phyloP scores from a whole-genome alignment of 2,113 vertebrate species.

The Felis chaus region DNA sequence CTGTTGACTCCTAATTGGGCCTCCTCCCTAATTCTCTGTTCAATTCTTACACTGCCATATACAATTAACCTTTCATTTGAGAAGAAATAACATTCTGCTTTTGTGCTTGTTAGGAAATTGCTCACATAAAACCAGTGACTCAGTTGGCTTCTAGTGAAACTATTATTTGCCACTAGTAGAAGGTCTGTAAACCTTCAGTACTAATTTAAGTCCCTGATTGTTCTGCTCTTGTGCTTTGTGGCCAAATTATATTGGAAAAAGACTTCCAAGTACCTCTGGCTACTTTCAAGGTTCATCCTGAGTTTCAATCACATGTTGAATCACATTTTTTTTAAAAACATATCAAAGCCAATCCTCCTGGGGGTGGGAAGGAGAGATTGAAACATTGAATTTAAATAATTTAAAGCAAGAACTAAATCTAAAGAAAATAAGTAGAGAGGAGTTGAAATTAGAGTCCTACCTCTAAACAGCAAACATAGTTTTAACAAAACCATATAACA shows the following conservation, averaged over 20 bases:
- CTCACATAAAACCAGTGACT: conserved; percentile 41
- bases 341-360: conserved; percentile 27
- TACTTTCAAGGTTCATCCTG: conserved; percentile 33
- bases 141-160: neutral
- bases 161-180: neutral
- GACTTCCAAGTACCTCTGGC: conserved; percentile 28
- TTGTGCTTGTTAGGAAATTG: neutral
- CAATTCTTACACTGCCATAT: neutral
- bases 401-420: conserved; percentile 26
- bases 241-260: conserved; percentile 38
- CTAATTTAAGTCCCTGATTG: conserved; percentile 39
- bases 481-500: neutral
- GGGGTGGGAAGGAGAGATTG: neutral
- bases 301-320: neutral
- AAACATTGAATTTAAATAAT: conserved; percentile 46
- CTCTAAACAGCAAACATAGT: neutral
- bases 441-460: conserved; percentile 25
- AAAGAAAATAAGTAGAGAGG: conserved; percentile 24
- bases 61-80: conserved; percentile 54
- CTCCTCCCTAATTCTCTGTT: neutral
- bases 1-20: neutral
- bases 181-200: conserved; percentile 14
- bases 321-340: neutral
- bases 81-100: conserved; percentile 53
- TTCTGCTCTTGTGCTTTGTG: neutral